phyloP scores from a whole-genome alignment of 1,140 invertebrate genomes.

The Sminthurinus signatus region DNA sequence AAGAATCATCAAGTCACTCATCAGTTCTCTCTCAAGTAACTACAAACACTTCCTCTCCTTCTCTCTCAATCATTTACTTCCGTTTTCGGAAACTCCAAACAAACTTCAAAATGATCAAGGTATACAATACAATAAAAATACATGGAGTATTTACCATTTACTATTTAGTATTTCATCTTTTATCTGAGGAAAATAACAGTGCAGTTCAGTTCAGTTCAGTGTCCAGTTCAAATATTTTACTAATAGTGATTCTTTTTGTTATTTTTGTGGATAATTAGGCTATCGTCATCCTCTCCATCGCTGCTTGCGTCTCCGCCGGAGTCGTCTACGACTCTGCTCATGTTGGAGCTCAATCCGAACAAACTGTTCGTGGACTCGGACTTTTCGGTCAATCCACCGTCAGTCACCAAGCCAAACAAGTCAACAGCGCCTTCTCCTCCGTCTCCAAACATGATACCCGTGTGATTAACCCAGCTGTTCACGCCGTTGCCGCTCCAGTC shows the following conservation, averaged over 20 bases:
- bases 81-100: background rate
- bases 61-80: background rate
- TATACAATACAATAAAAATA: too few relatives aligned
- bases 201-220: too few relatives aligned
- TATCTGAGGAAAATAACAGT: background rate
- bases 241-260: too few relatives aligned
- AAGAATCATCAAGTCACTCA: slow-evolving; percentile 1
- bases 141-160: too few relatives aligned
- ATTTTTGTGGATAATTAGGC: slow-evolving; percentile 2
- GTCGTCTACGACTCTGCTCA: background rate
- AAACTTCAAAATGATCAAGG: slow-evolving; percentile 17
- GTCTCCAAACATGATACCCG: slow-evolving; percentile 57
- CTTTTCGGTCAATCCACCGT: slow-evolving; percentile 12
- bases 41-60: slow-evolving; percentile 2
- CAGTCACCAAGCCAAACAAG: slow-evolving; percentile 31
- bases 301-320: slow-evolving; percentile 9
- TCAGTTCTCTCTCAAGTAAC: slow-evolving; percentile 4
- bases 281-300: slow-evolving; percentile 9
- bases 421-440: slow-evolving; percentile 62
- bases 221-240: background rate
- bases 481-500: slow-evolving; percentile 20
- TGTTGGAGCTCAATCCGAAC: slow-evolving; percentile 15
- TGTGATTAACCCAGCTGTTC: slow-evolving; percentile 57
- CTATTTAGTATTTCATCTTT: background rate
- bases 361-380: slow-evolving; percentile 16